Evolutionary conservation across 2,888 invertebrate species (phyloP), one percentile per base, ranked within the genome.

Genomic region (Xestia ashworthii): DNA sequence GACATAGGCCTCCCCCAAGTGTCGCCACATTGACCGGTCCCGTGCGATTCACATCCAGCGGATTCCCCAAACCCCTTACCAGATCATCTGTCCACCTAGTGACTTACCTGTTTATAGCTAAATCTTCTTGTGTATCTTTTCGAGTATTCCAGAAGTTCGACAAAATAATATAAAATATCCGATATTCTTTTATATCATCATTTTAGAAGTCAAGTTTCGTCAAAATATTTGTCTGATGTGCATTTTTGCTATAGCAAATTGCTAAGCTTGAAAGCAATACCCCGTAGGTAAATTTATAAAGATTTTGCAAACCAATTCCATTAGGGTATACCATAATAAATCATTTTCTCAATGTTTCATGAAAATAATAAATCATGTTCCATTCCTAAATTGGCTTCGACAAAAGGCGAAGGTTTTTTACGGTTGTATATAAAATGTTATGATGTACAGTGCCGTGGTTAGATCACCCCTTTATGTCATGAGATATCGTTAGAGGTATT

Each of bases 281-380:
- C 38, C n/a, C 41, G 5, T 68, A 38, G 22, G 46, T 32, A 53
- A 50, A 58, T 14, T 9, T 46, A 14, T 12, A 79, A 38, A 60
- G 25, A 38, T 71, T 78, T 60, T 50, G 25, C 55, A 44, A 80
- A 71, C 80, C 80, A 83, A 80, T 80, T 50, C 48, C 84, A 81
- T 81, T 81, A 84, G 8, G 3, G 48, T 1, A 32, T 32, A 48
- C 53, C 65, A 50, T 84, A 44, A 73, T 84, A 84, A 84, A 81
- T 84, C 32, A 84, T 62, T 66, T 82, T 81, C 68, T 72, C 65
- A 73, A 73, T 68, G 55, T 74, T 71, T 69, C 50, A 82, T 66
- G 38, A 70, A 83, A 73, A 82, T 72, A 38, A 78, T 78, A 69
- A 83, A 82, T 76, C 58, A 72, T 66, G 66, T 72, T 72, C 69